Percentiles rank a stretch among this genome's conserved stretches.
Evolutionary conservation across 2,888 invertebrate species (phyloP).

Genomic region (Lasiommata megera): DNA sequence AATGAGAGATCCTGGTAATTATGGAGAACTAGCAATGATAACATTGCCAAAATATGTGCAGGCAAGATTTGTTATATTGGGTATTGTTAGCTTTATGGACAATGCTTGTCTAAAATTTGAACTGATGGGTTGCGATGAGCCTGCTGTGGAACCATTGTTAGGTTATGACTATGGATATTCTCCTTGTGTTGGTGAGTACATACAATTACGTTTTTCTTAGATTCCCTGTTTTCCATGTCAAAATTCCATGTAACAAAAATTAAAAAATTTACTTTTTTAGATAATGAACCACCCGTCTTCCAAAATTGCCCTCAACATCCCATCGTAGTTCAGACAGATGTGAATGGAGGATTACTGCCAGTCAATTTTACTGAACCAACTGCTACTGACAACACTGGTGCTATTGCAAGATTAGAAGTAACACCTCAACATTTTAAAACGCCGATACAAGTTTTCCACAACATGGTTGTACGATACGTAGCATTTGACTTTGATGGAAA

Average conservation of each 20-base stretch:
- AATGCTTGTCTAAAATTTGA: constrained; percentile 98
- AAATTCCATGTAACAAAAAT: too few relatives aligned
- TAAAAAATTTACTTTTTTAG: constrained; percentile 70
- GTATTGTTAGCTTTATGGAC: constrained; percentile 98
- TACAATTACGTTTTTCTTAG: too few relatives aligned
- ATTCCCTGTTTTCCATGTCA: too few relatives aligned
- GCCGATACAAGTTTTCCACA: constrained; percentile 93
- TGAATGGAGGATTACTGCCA: constrained; percentile 93
- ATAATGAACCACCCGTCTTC: constrained; percentile 98
- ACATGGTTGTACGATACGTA: constrained; percentile 95
- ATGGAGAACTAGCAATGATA: constrained; percentile 97
- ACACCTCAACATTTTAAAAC: constrained; percentile 95
- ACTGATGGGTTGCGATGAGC: constrained; percentile 96
- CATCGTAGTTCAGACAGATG: constrained; percentile 92
- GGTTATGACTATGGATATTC: constrained; percentile 97
- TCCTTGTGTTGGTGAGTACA: constrained; percentile 89
- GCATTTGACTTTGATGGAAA: constrained; percentile 99
- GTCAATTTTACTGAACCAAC: constrained; percentile 96
- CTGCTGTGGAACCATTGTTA: constrained; percentile 89
- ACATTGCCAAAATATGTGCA: constrained; percentile 96
- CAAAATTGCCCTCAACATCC: constrained; percentile 97
- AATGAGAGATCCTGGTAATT: constrained; percentile 96
- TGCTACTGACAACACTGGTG: constrained; percentile 97
- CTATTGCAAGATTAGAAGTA: constrained; percentile 95
- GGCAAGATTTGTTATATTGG: constrained; percentile 95